Evolutionary conservation across 2,797 vertebrate genomes (phyloP).

Genomic region (Parotocinclus haroldoi): DNA sequence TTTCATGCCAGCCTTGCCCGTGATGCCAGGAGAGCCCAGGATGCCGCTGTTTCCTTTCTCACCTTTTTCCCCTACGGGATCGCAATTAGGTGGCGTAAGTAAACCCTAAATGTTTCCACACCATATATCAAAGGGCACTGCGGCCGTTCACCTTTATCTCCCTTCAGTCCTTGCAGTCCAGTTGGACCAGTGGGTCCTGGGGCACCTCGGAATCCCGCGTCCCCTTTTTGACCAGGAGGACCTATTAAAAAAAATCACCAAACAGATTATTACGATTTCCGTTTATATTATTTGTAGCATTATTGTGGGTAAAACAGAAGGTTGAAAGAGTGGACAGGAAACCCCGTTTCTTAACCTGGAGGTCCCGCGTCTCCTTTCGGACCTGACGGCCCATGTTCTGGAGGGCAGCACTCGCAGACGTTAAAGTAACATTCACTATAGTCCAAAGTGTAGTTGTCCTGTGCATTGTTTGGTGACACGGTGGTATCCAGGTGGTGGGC

Average conservation of each 20-base stretch:
- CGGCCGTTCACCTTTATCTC: slow-evolving; percentile 65
- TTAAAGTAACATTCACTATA: slow-evolving; percentile 88
- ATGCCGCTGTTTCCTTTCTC: slow-evolving; percentile 80
- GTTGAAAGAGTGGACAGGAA: too few relatives aligned
- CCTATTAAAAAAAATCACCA: slow-evolving; percentile 66
- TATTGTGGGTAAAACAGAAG: too few relatives aligned
- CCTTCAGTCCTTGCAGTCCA: slow-evolving; percentile 68
- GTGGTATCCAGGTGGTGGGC: slow-evolving; percentile 57
- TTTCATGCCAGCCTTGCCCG: slow-evolving; percentile 86
- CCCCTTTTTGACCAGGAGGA: slow-evolving; percentile 77
- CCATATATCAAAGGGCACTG: background rate
- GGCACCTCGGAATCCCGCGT: slow-evolving; percentile 73
- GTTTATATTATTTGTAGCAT: too few relatives aligned
- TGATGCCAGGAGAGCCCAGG: slow-evolving; percentile 74
- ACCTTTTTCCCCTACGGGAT: slow-evolving; percentile 81
- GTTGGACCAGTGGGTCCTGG: slow-evolving; percentile 65
- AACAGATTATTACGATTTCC: too few relatives aligned
- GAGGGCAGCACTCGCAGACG: slow-evolving; percentile 90
- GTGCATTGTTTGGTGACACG: slow-evolving; percentile 57
- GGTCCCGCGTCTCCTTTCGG: slow-evolving; percentile 76
- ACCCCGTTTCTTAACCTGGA: slow-evolving; percentile 68
- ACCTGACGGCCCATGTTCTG: slow-evolving; percentile 74
- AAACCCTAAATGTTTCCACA: too few relatives aligned
- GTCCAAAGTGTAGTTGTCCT: slow-evolving; percentile 86
- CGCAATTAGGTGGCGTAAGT: background rate